Conservation (phyloP, 2,113 vertebrate species). For the Boleophthalmus pectinirostris region DNA sequence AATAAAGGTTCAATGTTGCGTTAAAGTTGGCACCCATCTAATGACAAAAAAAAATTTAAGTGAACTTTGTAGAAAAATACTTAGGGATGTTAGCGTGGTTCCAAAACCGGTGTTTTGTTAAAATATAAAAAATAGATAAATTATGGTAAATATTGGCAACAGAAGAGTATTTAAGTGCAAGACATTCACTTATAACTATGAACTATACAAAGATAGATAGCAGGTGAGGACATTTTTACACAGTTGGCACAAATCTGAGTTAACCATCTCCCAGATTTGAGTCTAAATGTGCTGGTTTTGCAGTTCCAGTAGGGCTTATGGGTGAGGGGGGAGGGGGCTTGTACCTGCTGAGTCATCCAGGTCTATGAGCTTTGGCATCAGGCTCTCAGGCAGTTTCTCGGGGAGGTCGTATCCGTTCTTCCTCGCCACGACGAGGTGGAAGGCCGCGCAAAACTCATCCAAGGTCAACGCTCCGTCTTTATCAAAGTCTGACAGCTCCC, state of each 20-base stretch:
- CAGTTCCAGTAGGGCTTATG: conserved; percentile 12
- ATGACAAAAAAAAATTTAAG: too few species aligned
- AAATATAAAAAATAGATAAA: too few species aligned
- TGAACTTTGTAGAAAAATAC: too few species aligned
- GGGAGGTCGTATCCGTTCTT: conserved; percentile 99
- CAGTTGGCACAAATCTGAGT: not conserved
- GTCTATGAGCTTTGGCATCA: conserved; percentile 99
- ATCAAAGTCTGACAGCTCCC: conserved; percentile 99
- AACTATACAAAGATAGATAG: not conserved
- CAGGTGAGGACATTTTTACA: not conserved
- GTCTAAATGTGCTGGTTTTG: not conserved
- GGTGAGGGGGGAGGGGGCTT: not conserved
- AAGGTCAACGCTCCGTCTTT: conserved; percentile 97
- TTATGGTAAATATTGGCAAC: too few species aligned
- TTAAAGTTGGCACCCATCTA: too few species aligned
- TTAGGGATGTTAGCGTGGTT: too few species aligned
- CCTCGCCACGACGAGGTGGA: conserved; percentile 96
- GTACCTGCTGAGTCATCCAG: conserved; percentile 95
- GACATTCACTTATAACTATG: too few species aligned
- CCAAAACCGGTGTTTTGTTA: too few species aligned
- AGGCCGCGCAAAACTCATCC: conserved; percentile 98
- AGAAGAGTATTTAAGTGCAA: too few species aligned
- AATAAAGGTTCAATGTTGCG: too few species aligned
- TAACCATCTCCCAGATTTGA: not conserved
- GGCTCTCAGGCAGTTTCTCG: conserved; percentile 96